Evolutionary conservation across 1,140 invertebrate genomes (phyloP).

Genomic region (Zeugodacus cucurbitae): DNA sequence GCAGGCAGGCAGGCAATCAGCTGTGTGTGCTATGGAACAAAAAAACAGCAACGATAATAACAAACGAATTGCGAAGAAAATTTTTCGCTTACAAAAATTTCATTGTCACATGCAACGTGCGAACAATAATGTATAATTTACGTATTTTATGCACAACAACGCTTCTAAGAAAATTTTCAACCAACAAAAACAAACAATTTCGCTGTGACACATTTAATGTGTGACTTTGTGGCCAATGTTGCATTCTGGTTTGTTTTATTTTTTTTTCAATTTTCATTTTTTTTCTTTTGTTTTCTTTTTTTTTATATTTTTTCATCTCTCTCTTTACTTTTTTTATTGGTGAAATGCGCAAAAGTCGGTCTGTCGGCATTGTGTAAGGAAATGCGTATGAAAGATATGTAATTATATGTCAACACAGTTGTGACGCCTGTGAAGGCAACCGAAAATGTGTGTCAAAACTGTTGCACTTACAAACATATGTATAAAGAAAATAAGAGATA

Average conservation of each 20-base stretch:
- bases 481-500: background rate
- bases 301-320: background rate
- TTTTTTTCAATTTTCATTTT: background rate
- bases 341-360: background rate
- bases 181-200: background rate
- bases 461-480: background rate
- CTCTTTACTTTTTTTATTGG: background rate
- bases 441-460: slow-evolving; percentile 24
- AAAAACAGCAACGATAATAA: background rate
- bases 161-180: background rate
- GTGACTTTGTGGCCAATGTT: background rate
- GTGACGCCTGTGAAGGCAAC: background rate
- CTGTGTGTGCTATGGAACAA: background rate
- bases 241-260: background rate
- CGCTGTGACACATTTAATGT: background rate
- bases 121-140: background rate
- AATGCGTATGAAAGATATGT: background rate
- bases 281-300: background rate
- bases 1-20: background rate
- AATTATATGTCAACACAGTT: background rate
- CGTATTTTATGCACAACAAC: background rate
- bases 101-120: background rate
- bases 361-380: background rate
- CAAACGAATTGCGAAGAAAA: background rate
- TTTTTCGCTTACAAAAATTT: background rate